Conservation (phyloP, 2,113 vertebrate species). For the Ranitomeya variabilis region DNA sequence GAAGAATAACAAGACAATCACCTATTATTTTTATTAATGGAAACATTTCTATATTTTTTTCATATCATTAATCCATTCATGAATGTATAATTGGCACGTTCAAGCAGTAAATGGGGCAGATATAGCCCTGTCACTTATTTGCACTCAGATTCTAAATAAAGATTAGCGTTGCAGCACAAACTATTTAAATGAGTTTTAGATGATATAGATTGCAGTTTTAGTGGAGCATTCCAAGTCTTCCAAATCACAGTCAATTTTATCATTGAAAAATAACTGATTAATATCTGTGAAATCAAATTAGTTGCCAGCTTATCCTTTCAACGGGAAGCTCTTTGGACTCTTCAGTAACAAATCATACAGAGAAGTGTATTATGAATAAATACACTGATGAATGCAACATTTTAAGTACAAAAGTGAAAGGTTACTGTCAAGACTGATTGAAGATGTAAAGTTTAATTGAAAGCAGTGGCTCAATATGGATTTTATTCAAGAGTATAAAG, state of each 20-base stretch:
- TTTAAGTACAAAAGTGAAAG: not conserved
- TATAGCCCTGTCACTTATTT: not conserved
- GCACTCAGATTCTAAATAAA: constrained; percentile 4
- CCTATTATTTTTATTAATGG: not conserved
- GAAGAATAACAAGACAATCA: not conserved
- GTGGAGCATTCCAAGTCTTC: not conserved
- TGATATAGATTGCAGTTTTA: not conserved
- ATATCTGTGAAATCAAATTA: constrained; percentile 2
- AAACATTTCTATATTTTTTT: not conserved
- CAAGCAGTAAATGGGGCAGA: not conserved
- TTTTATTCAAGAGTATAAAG: not conserved
- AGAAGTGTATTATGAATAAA: constrained; percentile 9
- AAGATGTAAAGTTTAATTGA: not conserved
- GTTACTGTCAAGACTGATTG: not conserved
- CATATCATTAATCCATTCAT: not conserved
- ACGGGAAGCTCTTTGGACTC: not conserved
- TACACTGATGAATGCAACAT: constrained; percentile 1
- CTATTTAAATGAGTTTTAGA: not conserved
- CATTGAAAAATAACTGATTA: not conserved
- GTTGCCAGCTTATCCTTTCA: constrained; percentile 2
- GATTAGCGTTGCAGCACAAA: constrained; percentile 12
- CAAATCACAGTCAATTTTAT: not conserved
- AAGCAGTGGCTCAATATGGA: not conserved
- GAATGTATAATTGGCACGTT: not conserved
- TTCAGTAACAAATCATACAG: constrained; percentile 4